phyloP scores from a whole-genome alignment of 2,113 vertebrate genomes.

The Emydocephalus ijimae region DNA sequence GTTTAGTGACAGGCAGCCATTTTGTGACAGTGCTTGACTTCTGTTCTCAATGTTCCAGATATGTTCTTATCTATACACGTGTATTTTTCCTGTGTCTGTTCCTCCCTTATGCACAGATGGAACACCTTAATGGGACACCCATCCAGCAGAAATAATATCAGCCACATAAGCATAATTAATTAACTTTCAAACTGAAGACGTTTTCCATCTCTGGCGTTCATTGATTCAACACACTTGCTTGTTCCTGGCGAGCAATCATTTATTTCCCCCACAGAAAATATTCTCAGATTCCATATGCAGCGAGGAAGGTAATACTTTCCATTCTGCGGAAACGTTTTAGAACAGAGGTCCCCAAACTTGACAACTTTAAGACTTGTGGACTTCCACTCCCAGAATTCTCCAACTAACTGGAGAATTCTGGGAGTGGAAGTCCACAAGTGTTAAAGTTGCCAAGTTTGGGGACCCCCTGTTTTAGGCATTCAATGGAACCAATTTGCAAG shows the following conservation, averaged over 20 bases:
- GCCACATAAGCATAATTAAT: too few relatives aligned
- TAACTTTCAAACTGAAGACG: not conserved
- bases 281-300: slow-evolving; percentile 17
- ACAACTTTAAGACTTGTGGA: too few relatives aligned
- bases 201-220: not conserved
- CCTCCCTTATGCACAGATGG: not conserved
- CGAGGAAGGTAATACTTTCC: not conserved
- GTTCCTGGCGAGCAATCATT: slow-evolving; percentile 21
- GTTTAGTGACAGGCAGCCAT: not conserved
- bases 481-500: not conserved
- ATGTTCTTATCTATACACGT: not conserved
- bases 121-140: not conserved
- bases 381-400: too few relatives aligned
- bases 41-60: not conserved
- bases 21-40: not conserved
- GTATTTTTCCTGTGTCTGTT: not conserved
- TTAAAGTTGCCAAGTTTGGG: too few relatives aligned
- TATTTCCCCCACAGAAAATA: not conserved
- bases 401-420: too few relatives aligned
- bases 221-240: slow-evolving; percentile 31
- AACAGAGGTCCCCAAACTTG: too few relatives aligned
- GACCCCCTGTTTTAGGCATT: not conserved
- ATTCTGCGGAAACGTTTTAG: slow-evolving; percentile 22
- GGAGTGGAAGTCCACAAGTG: too few relatives aligned
- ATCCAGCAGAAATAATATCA: not conserved